These are phyloP conservation scores for Drosophila ironensis DNA, from an alignment of 1,140 invertebrate species.

Conservation along the genomic window DNA sequence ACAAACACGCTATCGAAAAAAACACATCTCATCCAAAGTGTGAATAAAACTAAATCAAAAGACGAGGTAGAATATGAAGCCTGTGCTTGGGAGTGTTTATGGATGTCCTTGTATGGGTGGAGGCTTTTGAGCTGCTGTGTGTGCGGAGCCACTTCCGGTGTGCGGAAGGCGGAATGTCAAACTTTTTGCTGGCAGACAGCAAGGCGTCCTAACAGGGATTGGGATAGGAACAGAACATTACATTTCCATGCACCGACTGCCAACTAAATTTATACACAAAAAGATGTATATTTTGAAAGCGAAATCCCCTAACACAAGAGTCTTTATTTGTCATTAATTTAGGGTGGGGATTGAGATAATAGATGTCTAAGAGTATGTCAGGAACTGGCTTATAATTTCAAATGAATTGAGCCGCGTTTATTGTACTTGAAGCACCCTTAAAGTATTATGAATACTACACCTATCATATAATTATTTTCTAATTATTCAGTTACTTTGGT, in stretches of 20 bases:
- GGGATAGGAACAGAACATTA: constrained; percentile 14
- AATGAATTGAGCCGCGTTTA: too few relatives aligned
- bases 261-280: background rate
- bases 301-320: background rate
- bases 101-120: constrained; percentile 13
- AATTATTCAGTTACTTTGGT: too few relatives aligned
- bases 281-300: background rate
- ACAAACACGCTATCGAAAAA: background rate
- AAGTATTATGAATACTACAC: too few relatives aligned
- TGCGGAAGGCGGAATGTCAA: constrained; percentile 55
- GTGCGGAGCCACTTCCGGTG: constrained; percentile 43
- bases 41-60: constrained; percentile 15
- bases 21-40: constrained; percentile 15
- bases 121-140: constrained; percentile 24
- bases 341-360: too few relatives aligned
- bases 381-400: too few relatives aligned
- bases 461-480: too few relatives aligned
- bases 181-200: constrained; percentile 63
- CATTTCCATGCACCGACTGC: background rate
- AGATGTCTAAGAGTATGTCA: too few relatives aligned
- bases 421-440: too few relatives aligned
- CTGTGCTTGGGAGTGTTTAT: constrained; percentile 5
- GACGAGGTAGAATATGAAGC: constrained; percentile 20
- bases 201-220: constrained; percentile 50
- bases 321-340: background rate